These are phyloP conservation scores for Paramormyrops hopkinsi DNA, from an alignment of 2,797 vertebrate species.

Conservation along the genomic window DNA sequence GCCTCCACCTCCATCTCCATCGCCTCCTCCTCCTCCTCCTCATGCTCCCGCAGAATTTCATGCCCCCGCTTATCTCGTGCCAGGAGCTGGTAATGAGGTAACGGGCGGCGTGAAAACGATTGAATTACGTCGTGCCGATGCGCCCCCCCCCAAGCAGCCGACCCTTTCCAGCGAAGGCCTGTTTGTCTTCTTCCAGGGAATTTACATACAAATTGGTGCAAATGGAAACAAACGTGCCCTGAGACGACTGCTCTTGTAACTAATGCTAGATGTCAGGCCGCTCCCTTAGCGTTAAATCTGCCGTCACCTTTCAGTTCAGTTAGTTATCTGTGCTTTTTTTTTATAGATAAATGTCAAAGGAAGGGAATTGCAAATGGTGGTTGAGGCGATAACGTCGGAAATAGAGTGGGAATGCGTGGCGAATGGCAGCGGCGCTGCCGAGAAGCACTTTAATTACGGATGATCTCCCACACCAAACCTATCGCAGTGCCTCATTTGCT, in stretches of 20 bases:
- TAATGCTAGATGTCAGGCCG: neutral
- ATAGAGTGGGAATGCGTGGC: neutral
- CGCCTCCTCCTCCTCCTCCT: neutral
- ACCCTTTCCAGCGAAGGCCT: neutral
- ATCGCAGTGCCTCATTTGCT: neutral
- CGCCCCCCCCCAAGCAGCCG: neutral
- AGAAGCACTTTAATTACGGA: neutral
- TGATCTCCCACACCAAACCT: neutral
- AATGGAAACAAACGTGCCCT: neutral
- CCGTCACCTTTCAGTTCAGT: neutral
- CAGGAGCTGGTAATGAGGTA: neutral
- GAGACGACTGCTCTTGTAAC: neutral
- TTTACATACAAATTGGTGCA: conserved; percentile 8
- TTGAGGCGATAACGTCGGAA: neutral
- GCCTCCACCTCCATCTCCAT: neutral
- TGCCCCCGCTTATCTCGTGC: neutral
- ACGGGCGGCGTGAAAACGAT: neutral
- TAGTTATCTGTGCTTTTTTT: neutral
- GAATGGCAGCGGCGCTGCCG: neutral
- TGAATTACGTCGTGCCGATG: neutral
- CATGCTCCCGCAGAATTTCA: neutral
- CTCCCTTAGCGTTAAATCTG: neutral
- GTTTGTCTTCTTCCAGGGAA: neutral
- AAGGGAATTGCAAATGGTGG: neutral
- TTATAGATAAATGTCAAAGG: neutral